These are phyloP conservation scores for Sebastes taczanowskii DNA, from an alignment of 2,797 vertebrate species.

Conservation along the genomic window DNA sequence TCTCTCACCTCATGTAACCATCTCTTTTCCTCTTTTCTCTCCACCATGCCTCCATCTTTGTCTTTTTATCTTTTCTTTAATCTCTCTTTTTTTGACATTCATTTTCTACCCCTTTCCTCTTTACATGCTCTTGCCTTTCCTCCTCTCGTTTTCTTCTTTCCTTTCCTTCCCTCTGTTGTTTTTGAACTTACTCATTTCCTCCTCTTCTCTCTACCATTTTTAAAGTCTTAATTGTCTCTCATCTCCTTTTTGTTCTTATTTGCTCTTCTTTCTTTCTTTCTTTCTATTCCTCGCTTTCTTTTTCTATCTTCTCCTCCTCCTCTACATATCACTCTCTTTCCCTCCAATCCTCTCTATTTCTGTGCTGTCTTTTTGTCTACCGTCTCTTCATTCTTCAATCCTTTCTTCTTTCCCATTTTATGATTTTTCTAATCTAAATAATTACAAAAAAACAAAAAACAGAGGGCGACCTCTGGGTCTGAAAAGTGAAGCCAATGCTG, in stretches of 20 bases:
- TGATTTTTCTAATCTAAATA: background rate
- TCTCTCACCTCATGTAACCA: slow-evolving; percentile 37
- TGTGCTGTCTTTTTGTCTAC: slow-evolving; percentile 50
- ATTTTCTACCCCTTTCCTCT: background rate
- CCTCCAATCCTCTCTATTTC: background rate
- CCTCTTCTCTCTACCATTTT: background rate
- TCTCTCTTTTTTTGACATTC: background rate
- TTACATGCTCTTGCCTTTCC: background rate
- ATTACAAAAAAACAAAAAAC: too few relatives aligned
- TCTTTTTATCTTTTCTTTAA: background rate
- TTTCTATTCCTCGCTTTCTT: background rate
- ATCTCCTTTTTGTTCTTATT: background rate
- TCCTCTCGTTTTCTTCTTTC: background rate
- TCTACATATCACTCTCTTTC: too few relatives aligned
- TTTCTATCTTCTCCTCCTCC: rapidly evolving
- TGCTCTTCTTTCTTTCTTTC: background rate
- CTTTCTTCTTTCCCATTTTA: background rate
- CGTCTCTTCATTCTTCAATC: slow-evolving; percentile 9
- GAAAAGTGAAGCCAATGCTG: too few relatives aligned
- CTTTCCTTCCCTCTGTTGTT: background rate
- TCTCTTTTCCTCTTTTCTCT: slow-evolving; percentile 24
- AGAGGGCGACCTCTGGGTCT: too few relatives aligned
- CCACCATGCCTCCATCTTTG: background rate
- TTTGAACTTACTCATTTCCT: background rate
- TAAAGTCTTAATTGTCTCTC: background rate